Evolutionary conservation across 92 coral and sea anemone species (phyloP).

Genomic region (Actinernus sp.): DNA sequence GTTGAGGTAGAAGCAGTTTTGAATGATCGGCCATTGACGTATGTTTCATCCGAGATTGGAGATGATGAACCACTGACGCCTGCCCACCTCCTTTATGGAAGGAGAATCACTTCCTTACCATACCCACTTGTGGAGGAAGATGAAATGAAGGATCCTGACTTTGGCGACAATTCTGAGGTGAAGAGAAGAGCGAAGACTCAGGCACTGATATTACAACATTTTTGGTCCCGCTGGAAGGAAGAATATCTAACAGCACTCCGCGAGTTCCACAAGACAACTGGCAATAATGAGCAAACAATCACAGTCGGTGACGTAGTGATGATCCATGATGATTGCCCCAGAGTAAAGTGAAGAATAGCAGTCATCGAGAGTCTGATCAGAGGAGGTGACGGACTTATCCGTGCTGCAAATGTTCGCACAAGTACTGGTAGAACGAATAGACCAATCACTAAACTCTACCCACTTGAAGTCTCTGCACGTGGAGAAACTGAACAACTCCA

Average conservation of each 20-base stretch:
- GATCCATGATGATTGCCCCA: constrained; percentile 4
- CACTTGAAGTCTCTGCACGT: not conserved
- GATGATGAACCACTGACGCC: constrained; percentile 27
- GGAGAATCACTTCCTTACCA: constrained; percentile 13
- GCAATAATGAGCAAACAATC: not conserved
- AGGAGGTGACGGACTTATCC: not conserved
- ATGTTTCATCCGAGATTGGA: constrained; percentile 10
- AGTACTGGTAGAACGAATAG: not conserved
- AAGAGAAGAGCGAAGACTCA: constrained; percentile 7
- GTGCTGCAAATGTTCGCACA: not conserved
- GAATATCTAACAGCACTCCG: constrained; percentile 5
- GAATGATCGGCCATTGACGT: constrained; percentile 23
- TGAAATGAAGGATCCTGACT: constrained; percentile 16
- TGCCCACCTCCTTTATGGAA: constrained; percentile 31
- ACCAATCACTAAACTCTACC: not conserved
- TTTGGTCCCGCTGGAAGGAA: constrained; percentile 4
- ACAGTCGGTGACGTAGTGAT: constrained; percentile 14
- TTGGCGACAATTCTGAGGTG: constrained; percentile 2
- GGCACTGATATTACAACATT: constrained; percentile 7
- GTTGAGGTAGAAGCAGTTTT: constrained; percentile 36
- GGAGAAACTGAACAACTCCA: no score
- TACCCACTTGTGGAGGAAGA: not conserved
- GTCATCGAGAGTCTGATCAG: not conserved
- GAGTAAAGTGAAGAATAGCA: not conserved
- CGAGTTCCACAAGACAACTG: constrained; percentile 3